These are phyloP conservation scores for Agrochola lychnidis DNA, from an alignment of 2,888 invertebrate species.

Conservation along the genomic window DNA sequence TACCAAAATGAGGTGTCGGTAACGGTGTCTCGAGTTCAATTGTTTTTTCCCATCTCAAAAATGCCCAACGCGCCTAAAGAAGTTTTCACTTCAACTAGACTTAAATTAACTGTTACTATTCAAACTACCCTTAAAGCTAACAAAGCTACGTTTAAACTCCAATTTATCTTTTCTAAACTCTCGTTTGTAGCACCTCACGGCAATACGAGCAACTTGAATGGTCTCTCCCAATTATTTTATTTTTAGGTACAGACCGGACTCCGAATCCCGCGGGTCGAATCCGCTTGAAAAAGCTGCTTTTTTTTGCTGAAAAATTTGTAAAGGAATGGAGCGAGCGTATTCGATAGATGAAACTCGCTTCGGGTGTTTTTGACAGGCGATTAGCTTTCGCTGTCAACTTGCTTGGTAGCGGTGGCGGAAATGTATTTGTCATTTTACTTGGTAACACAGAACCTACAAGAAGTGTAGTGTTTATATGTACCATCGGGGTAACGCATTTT, in stretches of 20 bases:
- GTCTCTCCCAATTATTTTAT: slow-evolving; percentile 56
- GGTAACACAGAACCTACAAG: background rate
- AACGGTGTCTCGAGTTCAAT: no score
- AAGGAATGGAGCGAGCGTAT: slow-evolving; percentile 35
- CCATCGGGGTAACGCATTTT: no score
- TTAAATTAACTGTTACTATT: slow-evolving; percentile 4
- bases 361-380: slow-evolving; percentile 31
- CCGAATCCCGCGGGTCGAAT: slow-evolving; percentile 26
- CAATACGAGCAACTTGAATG: slow-evolving; percentile 43
- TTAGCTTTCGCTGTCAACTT: slow-evolving; percentile 13
- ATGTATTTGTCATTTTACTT: background rate
- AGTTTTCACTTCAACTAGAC: no score
- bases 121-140: slow-evolving; percentile 13
- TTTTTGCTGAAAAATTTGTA: slow-evolving; percentile 48
- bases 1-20: no score
- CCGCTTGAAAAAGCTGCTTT: slow-evolving; percentile 43
- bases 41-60: no score
- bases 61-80: no score
- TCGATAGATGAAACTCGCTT: slow-evolving; percentile 28
- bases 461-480: background rate
- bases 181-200: slow-evolving; percentile 27
- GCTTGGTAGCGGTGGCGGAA: background rate
- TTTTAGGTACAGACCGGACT: slow-evolving; percentile 45
- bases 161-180: slow-evolving; percentile 34
- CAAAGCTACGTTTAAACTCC: slow-evolving; percentile 27